phyloP scores from a whole-genome alignment of 2,797 vertebrate species.

The Bradypodion ventrale region DNA sequence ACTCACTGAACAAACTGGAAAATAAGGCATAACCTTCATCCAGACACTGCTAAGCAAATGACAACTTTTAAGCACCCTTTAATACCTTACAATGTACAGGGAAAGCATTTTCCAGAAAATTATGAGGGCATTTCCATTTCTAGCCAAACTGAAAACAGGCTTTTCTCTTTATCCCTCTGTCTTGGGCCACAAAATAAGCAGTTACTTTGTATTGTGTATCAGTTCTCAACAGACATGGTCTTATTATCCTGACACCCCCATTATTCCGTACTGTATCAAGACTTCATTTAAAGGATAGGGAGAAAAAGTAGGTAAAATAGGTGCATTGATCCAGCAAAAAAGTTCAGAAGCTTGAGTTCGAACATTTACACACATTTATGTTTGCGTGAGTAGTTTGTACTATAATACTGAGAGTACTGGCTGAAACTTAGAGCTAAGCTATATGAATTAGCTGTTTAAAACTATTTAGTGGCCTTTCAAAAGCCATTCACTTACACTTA shows the following conservation, averaged over 20 bases:
- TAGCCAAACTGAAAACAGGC: not conserved
- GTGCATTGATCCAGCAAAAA: not conserved
- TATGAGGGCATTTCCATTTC: not conserved
- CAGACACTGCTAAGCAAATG: slow-evolving; percentile 10
- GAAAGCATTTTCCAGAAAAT: not conserved
- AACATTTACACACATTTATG: not conserved
- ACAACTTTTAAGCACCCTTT: slow-evolving; percentile 22
- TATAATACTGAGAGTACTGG: not conserved
- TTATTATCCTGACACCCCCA: not conserved
- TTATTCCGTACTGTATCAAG: not conserved
- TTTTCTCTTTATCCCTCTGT: not conserved
- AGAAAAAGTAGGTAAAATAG: not conserved
- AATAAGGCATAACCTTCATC: not conserved
- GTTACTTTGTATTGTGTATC: not conserved
- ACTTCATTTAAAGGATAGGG: not conserved
- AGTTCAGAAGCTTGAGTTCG: not conserved
- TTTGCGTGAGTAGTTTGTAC: not conserved
- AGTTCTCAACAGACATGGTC: not conserved
- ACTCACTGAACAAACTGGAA: not conserved
- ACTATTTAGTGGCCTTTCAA: slow-evolving; percentile 14
- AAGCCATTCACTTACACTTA: not conserved
- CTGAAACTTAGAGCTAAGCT: slow-evolving; percentile 2
- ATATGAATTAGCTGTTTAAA: not conserved
- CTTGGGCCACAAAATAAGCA: not conserved
- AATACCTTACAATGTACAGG: not conserved